Base-by-base conservation (phyloP, 2,888 invertebrate species). In the Fragum whitleyi region DNA sequence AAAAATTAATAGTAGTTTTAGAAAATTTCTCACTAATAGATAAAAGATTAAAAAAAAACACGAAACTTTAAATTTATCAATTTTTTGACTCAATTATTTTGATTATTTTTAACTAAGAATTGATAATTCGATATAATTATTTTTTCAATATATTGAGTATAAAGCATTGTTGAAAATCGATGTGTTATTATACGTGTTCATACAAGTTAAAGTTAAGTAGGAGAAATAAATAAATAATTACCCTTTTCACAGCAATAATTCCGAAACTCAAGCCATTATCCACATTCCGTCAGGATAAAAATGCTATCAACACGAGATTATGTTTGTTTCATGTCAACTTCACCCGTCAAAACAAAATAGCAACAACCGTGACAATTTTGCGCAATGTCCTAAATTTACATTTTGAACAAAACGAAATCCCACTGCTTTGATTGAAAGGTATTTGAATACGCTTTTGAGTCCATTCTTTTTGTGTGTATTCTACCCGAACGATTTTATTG, bases 341-440 rank as follows among this genome's bases (percentile, higher is more conserved):
- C 65, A 23, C 21, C 9, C 21, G n/a, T 65, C 42, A 36, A 42
- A 19, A 65, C 42, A 65, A n/a, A 61, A 42, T 65, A 42, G 26
- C 65, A 39, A 65, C 65, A 9, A 42, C 39, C 16, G 36, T 11
- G 36, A 65, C 28, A 42, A 6, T 36, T 65, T 65, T 65, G 36
- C 65, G 65, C 65, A 65, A 65, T 65, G 11, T 23, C 21, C 23
- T n/a, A 11, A n/a, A 62, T 62, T 62, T 42, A 42, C 42, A 65
- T 65, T 65, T 65, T 65, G 32, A 42, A 42, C 42, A 65, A 65
- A 42, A 65, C 65, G 42, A 42, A 42, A 39, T 42, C 65, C 21
- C 19, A 42, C 36, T 23, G 36, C 65, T 42, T 39, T 42, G 65
- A 36, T 65, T 23, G 65, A 65, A 65, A 65, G 42, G 42, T 23